Percentiles rank a stretch among this genome's conserved stretches.
phyloP scores from a whole-genome alignment of 2,113 vertebrate genomes.

The Odontophorus gujanensis region DNA sequence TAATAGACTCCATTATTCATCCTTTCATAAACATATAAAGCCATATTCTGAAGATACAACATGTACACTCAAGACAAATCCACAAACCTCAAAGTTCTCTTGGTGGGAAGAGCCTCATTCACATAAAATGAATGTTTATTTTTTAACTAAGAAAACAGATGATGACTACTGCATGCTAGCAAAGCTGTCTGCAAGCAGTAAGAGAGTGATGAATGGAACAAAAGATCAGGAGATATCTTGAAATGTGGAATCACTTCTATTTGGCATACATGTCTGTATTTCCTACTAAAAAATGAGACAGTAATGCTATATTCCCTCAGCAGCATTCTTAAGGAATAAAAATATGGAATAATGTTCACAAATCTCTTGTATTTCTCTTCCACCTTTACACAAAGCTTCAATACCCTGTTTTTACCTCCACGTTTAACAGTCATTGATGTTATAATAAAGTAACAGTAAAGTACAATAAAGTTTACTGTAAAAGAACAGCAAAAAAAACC shows the following conservation, averaged over 20 bases:
- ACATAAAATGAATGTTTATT: background rate
- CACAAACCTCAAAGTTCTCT: background rate
- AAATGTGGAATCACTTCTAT: background rate
- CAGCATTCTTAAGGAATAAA: background rate
- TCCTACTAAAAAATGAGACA: background rate
- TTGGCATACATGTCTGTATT: background rate
- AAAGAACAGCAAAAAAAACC: background rate
- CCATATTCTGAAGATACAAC: background rate
- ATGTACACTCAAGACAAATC: background rate
- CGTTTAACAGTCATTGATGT: background rate
- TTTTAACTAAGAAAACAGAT: background rate
- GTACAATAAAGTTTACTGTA: background rate
- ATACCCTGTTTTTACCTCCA: background rate
- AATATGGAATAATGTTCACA: background rate
- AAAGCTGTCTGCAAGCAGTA: background rate
- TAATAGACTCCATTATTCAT: background rate
- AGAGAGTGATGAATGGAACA: background rate
- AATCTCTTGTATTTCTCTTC: background rate
- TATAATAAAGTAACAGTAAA: background rate
- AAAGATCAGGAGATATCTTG: background rate
- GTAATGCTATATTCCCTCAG: background rate
- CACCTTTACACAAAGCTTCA: background rate
- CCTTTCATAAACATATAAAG: background rate
- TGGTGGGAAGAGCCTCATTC: background rate
- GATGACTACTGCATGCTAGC: background rate